phyloP scores from a whole-genome alignment of 2,113 vertebrate genomes.

The Nematolebias whitei region DNA sequence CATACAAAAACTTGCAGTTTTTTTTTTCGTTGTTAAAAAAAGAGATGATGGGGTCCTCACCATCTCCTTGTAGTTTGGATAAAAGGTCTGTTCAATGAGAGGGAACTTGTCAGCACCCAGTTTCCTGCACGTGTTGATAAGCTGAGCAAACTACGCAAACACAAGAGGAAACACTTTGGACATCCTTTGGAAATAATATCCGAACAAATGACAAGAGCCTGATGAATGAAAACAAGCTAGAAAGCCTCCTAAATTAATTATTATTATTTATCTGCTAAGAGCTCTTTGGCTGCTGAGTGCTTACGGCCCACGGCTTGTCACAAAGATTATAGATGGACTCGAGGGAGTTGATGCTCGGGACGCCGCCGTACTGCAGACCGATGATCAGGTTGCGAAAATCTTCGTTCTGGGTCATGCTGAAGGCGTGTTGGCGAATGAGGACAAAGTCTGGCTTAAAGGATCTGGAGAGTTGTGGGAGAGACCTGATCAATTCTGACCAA shows the following conservation, averaged over 20 bases:
- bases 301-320: constrained; percentile 96
- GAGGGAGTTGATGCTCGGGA: constrained; percentile 90
- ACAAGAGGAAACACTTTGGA: constrained; percentile 26
- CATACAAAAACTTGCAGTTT: not conserved
- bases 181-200: not conserved
- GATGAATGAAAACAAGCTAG: not conserved
- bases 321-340: constrained; percentile 95
- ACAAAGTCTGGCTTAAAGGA: constrained; percentile 95
- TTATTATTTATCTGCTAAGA: not conserved
- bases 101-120: constrained; percentile 94
- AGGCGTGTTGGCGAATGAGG: constrained; percentile 93
- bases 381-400: constrained; percentile 94
- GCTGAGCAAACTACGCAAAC: constrained; percentile 90
- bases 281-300: constrained; percentile 16
- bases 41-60: constrained; percentile 69
- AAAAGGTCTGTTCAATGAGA: constrained; percentile 94
- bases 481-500: not conserved
- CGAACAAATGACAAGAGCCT: too few species aligned
- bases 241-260: not conserved
- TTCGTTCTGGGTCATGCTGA: constrained; percentile 94
- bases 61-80: constrained; percentile 98
- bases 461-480: constrained; percentile 66
- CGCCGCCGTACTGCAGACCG: constrained; percentile 91
- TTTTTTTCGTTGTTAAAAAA: not conserved
- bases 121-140: constrained; percentile 89